Evolutionary conservation across 2,113 vertebrate genomes (phyloP).

Genomic region (Piaya cayana): DNA sequence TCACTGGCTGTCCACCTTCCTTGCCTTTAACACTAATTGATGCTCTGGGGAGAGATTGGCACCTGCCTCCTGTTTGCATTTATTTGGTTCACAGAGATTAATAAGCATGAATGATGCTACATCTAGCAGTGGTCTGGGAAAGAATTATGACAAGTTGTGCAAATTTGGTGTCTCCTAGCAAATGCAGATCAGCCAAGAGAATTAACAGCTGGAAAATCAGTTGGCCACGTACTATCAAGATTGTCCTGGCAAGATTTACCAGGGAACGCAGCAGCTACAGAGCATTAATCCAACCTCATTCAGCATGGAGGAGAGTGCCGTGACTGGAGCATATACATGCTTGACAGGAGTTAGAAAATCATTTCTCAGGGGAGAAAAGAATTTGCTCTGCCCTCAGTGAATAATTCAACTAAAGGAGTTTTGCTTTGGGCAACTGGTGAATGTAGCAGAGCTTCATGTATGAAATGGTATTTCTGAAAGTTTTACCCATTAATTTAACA

Average conservation of each 20-base stretch:
- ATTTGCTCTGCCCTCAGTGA: conserved; percentile 27
- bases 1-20: not conserved
- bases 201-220: not conserved
- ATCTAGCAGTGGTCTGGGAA: not conserved
- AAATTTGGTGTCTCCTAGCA: not conserved
- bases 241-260: not conserved
- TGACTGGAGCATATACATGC: not conserved
- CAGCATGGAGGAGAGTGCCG: not conserved
- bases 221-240: not conserved
- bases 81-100: not conserved
- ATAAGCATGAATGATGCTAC: not conserved
- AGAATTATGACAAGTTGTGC: not conserved
- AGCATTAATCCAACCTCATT: not conserved
- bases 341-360: not conserved
- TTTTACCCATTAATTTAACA: conserved; percentile 58
- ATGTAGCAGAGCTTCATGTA: conserved; percentile 23
- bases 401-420: conserved; percentile 58
- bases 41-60: not conserved
- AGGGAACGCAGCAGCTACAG: not conserved
- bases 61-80: not conserved
- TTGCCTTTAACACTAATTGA: not conserved
- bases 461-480: conserved; percentile 55
- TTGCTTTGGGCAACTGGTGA: conserved; percentile 45
- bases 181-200: not conserved
- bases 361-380: not conserved